phyloP scores from a whole-genome alignment of 2,888 invertebrate genomes.

The Reticulitermes lucifugus region DNA sequence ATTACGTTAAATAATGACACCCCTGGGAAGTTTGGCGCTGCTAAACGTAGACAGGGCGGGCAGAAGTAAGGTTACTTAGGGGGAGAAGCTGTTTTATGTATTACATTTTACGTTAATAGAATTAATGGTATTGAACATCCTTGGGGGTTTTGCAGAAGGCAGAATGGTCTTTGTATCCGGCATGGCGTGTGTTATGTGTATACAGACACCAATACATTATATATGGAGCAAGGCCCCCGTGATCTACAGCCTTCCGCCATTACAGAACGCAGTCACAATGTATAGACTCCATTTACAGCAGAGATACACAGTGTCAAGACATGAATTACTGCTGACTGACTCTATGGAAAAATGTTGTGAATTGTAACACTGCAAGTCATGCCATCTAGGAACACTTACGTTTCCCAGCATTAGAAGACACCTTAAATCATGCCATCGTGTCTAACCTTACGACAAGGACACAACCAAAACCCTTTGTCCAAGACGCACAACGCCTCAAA shows the following conservation, averaged over 20 bases:
- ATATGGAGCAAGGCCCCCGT: too few species aligned
- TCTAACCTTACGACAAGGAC: not conserved
- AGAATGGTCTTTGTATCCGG: not conserved
- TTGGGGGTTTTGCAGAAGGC: constrained; percentile 1
- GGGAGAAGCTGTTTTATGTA: not conserved
- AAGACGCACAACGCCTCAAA: not conserved
- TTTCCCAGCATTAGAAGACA: constrained; percentile 4
- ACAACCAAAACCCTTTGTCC: not conserved
- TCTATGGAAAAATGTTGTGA: not conserved
- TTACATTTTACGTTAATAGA: constrained; percentile 6
- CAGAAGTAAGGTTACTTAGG: not conserved
- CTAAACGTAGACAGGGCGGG: not conserved
- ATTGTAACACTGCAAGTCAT: not conserved
- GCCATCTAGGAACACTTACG: not conserved
- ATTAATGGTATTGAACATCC: constrained; percentile 13
- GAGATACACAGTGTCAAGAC: not conserved
- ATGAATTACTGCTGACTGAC: not conserved
- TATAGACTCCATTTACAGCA: not conserved
- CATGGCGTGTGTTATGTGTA: not conserved
- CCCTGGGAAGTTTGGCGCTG: not conserved
- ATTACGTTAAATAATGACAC: constrained; percentile 10
- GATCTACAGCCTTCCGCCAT: too few species aligned
- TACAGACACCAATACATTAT: too few species aligned
- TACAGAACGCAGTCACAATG: not conserved
- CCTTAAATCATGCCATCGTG: constrained; percentile 29